These are phyloP conservation scores for Epirrhoe tristata DNA, from an alignment of 2,888 invertebrate genomes.

Conservation along the genomic window DNA sequence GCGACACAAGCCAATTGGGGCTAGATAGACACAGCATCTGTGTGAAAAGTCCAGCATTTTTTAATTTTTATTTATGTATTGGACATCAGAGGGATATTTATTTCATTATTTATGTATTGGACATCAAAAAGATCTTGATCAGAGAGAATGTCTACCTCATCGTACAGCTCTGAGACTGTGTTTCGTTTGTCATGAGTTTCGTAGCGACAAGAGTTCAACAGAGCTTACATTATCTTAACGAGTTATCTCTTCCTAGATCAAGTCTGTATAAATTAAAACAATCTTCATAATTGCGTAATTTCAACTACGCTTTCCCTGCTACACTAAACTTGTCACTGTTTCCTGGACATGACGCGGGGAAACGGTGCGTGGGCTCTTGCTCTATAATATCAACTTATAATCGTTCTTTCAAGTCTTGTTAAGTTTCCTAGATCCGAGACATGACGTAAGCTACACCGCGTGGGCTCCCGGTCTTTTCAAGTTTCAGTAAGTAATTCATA, in stretches of 20 bases:
- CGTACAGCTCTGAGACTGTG: no score
- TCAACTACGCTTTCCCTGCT: constrained; percentile 22
- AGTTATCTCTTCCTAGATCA: constrained; percentile 16
- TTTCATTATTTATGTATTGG: no score
- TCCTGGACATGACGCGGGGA: constrained; percentile 17
- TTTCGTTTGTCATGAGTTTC: no score
- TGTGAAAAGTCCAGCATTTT: no score
- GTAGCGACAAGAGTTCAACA: neutral
- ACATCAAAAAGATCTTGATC: no score
- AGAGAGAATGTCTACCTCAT: no score
- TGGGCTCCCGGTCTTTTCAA: constrained; percentile 26
- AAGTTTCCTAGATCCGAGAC: constrained; percentile 11
- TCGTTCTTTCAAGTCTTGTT: constrained; percentile 1
- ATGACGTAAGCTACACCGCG: constrained; percentile 24
- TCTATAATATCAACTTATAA: constrained; percentile 11
- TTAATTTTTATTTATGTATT: no score
- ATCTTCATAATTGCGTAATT: constrained; percentile 24
- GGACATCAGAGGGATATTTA: no score
- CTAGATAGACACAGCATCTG: no score
- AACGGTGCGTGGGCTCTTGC: constrained; percentile 23
- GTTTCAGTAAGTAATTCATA: constrained; percentile 17
- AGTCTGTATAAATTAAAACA: constrained; percentile 12
- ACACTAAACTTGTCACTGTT: constrained; percentile 21
- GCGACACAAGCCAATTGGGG: no score
- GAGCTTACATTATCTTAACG: constrained; percentile 6